Evolutionary conservation across 2,888 invertebrate species (phyloP).

Genomic region (Limnephilus marmoratus): DNA sequence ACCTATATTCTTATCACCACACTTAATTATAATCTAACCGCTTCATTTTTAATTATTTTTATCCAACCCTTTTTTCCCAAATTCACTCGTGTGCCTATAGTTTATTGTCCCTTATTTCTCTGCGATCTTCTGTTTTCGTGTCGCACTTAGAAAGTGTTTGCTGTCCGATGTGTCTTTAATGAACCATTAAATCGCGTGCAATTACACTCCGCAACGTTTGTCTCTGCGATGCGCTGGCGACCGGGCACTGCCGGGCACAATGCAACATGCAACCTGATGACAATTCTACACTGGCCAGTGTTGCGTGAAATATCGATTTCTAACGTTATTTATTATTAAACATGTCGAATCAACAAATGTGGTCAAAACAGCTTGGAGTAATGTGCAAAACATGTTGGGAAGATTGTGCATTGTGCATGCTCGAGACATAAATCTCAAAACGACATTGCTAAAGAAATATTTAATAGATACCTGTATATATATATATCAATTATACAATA

Average conservation of each 20-base stretch:
- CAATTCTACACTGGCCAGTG: not conserved
- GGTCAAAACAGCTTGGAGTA: not conserved
- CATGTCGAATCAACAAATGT: not conserved
- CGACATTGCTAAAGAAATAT: not conserved
- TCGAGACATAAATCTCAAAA: not conserved
- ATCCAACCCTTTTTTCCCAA: not conserved
- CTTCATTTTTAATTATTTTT: not conserved
- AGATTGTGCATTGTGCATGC: not conserved
- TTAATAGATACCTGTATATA: too few species aligned
- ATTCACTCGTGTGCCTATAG: not conserved
- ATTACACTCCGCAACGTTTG: not conserved
- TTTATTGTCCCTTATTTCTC: not conserved
- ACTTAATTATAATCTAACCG: too few species aligned
- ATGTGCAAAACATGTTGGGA: too few species aligned
- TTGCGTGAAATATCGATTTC: not conserved
- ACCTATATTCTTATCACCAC: too few species aligned
- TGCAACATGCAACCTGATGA: not conserved
- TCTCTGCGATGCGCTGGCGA: not conserved
- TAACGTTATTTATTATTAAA: not conserved
- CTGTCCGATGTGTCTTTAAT: not conserved
- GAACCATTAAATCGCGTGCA: slow-evolving; percentile 10
- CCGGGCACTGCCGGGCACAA: not conserved
- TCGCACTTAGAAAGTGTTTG: slow-evolving; percentile 41
- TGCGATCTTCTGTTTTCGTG: slow-evolving; percentile 22
- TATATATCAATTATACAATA: too few species aligned